A percentile compares a stretch with the other conserved stretches of the same genome.
Conservation (phyloP, 1,140 invertebrate genomes). For the Neotoxoptera formosana region DNA sequence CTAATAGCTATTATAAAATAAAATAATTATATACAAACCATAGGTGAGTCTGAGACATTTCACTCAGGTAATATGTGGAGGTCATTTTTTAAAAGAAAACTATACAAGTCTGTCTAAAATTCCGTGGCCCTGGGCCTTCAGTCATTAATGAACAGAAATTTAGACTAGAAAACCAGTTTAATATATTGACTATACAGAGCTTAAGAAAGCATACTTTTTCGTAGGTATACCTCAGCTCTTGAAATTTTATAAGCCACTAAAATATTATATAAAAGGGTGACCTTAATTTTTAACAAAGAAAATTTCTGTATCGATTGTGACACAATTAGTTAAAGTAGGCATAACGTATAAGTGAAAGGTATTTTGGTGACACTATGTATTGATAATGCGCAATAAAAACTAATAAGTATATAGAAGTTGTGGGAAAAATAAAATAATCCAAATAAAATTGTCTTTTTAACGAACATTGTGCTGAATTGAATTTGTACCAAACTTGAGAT, state of each 20-base stretch:
- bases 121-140: neutral
- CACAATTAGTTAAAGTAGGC: neutral
- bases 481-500: neutral
- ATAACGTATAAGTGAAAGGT: conserved; percentile 21
- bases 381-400: neutral
- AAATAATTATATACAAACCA: neutral
- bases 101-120: neutral
- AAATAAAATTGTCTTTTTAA: neutral
- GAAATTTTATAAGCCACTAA: neutral
- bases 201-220: neutral
- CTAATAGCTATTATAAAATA: neutral
- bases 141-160: neutral
- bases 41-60: neutral
- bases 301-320: neutral
- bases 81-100: conserved; percentile 35
- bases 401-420: neutral
- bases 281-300: neutral
- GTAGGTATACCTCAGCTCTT: neutral
- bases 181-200: neutral
- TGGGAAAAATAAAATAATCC: neutral
- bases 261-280: neutral
- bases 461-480: neutral
- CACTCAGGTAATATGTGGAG: neutral
- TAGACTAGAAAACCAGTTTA: neutral
- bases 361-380: neutral